Conservation (phyloP, 2,113 vertebrate species). For the Chinchilla lanigera region DNA sequence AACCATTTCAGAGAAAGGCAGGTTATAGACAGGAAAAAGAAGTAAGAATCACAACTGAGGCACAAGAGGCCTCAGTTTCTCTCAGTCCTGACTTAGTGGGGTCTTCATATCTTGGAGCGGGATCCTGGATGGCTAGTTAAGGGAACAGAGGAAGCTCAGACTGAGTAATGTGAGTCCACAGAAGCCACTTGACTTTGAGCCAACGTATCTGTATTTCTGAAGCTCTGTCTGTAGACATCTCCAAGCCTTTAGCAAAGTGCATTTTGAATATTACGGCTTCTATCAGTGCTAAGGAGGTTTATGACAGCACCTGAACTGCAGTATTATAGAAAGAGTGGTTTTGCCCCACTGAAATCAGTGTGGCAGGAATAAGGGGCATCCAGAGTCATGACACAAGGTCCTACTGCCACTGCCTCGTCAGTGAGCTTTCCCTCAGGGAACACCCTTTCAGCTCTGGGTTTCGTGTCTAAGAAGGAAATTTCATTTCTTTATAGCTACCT, state of each 20-base stretch:
- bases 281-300: neutral
- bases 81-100: neutral
- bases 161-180: neutral
- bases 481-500: neutral
- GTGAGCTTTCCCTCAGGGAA: neutral
- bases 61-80: neutral
- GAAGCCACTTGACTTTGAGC: neutral
- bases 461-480: neutral
- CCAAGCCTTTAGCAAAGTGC: neutral
- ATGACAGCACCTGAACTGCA: neutral
- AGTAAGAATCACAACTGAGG: neutral
- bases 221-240: neutral
- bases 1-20: neutral
- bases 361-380: neutral
- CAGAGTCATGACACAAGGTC: neutral
- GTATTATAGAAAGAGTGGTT: neutral
- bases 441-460: neutral
- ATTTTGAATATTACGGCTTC: neutral
- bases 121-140: neutral
- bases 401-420: neutral
- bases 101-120: neutral
- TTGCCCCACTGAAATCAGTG: neutral
- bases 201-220: neutral
- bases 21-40: neutral
- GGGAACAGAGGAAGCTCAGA: neutral